phyloP scores from a whole-genome alignment of 1,140 invertebrate species.

The Yoshiicerus persimilis region DNA sequence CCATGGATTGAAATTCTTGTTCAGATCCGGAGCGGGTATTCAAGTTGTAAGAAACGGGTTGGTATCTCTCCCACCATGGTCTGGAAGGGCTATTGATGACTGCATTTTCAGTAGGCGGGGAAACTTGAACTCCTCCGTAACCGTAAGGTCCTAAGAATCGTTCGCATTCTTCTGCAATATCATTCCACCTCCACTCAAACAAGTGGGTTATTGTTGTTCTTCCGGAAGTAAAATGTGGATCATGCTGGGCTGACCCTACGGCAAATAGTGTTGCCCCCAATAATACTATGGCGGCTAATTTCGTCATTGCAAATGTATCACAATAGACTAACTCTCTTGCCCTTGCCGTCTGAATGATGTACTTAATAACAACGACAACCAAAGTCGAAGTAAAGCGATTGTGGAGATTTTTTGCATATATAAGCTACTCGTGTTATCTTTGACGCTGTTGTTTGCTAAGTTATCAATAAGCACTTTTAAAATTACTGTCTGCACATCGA shows the following conservation, averaged over 20 bases:
- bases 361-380: too few relatives aligned
- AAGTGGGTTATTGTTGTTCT: constrained; percentile 67
- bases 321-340: too few relatives aligned
- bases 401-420: too few relatives aligned
- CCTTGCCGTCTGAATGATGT: too few relatives aligned
- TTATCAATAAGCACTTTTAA: too few relatives aligned
- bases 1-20: constrained; percentile 74
- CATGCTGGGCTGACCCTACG: constrained; percentile 53
- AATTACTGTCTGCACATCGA: too few relatives aligned
- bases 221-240: constrained; percentile 37
- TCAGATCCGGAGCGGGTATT: constrained; percentile 74
- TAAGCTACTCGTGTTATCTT: too few relatives aligned
- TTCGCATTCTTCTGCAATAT: constrained; percentile 81
- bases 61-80: constrained; percentile 84
- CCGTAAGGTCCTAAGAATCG: constrained; percentile 73
- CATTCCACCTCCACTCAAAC: constrained; percentile 81
- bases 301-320: background rate
- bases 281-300: background rate
- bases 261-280: background rate
- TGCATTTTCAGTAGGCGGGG: constrained; percentile 66
- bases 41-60: constrained; percentile 82
- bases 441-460: too few relatives aligned
- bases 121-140: constrained; percentile 78
- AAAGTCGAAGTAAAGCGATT: too few relatives aligned
- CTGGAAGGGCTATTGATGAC: constrained; percentile 61